Conservation (phyloP, 1,140 invertebrate genomes). For the Theocolax elegans region DNA sequence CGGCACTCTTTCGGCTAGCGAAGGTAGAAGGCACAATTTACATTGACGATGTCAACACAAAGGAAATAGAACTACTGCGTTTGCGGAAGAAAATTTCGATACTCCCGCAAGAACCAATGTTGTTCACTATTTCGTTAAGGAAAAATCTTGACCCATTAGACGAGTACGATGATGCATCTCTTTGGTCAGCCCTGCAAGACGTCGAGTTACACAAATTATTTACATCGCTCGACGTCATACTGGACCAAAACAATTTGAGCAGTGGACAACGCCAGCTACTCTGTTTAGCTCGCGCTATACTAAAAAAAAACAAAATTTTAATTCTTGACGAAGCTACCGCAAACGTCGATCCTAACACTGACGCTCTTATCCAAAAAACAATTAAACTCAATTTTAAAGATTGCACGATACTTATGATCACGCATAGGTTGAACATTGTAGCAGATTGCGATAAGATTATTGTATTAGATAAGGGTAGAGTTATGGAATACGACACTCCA, state of each 20-base stretch:
- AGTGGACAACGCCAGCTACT: slow-evolving; percentile 85
- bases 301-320: slow-evolving; percentile 78
- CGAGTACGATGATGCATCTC: slow-evolving; percentile 70
- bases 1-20: slow-evolving; percentile 75
- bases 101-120: slow-evolving; percentile 83
- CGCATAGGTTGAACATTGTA: slow-evolving; percentile 75
- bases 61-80: slow-evolving; percentile 71
- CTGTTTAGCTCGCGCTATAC: slow-evolving; percentile 81
- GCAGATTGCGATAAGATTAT: slow-evolving; percentile 72
- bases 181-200: slow-evolving; percentile 66
- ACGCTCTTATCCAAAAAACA: slow-evolving; percentile 68
- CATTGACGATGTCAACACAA: slow-evolving; percentile 55
- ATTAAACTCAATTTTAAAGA: slow-evolving; percentile 67
- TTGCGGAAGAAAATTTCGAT: slow-evolving; percentile 78
- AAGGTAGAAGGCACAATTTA: slow-evolving; percentile 53
- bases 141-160: slow-evolving; percentile 86
- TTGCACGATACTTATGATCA: slow-evolving; percentile 74
- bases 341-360: slow-evolving; percentile 73
- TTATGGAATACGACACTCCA: slow-evolving; percentile 16
- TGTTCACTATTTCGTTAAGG: slow-evolving; percentile 80
- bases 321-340: slow-evolving; percentile 76
- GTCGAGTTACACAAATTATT: slow-evolving; percentile 69
- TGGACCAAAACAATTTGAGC: slow-evolving; percentile 81
- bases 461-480: slow-evolving; percentile 65
- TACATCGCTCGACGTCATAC: slow-evolving; percentile 72